A percentile compares a stretch with the other conserved stretches of the same genome.
phyloP scores from a whole-genome alignment of 2,888 invertebrate genomes.

The Endomychus coccineus region DNA sequence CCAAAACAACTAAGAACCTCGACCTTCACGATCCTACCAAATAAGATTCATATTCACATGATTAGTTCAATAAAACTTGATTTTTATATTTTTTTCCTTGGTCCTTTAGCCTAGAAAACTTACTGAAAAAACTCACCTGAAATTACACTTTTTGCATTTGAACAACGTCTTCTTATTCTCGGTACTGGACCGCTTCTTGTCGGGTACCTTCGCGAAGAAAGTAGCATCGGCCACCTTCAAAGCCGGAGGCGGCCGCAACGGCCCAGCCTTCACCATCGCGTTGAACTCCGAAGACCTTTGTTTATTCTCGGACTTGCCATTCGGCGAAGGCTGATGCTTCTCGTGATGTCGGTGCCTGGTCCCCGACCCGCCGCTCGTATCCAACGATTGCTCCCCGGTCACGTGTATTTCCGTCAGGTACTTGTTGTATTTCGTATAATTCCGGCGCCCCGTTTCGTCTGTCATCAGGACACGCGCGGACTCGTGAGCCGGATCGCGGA shows the following conservation, averaged over 20 bases:
- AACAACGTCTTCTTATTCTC: constrained; percentile 68
- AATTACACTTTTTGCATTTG: constrained; percentile 88
- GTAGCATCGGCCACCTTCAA: constrained; percentile 55
- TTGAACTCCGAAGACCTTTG: constrained; percentile 31
- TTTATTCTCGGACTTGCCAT: constrained; percentile 31
- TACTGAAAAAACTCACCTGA: constrained; percentile 60
- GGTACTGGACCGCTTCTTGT: constrained; percentile 45
- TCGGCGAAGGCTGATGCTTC: constrained; percentile 29
- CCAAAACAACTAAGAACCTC: too few relatives aligned
- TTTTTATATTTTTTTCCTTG: too few relatives aligned
- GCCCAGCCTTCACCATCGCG: constrained; percentile 29
- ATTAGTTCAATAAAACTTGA: too few relatives aligned
- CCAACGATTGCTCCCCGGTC: constrained; percentile 35
- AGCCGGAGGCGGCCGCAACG: constrained; percentile 46
- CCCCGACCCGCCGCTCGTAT: constrained; percentile 42
- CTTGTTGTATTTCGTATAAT: constrained; percentile 89
- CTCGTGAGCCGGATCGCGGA: constrained; percentile 74
- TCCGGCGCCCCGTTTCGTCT: constrained; percentile 82
- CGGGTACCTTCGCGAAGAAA: constrained; percentile 35
- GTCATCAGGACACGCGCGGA: constrained; percentile 81
- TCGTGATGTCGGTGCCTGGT: constrained; percentile 35
- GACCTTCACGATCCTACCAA: too few relatives aligned
- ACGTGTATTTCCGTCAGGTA: constrained; percentile 60
- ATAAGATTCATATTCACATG: too few relatives aligned
- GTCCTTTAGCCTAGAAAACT: too few relatives aligned